phyloP scores from a whole-genome alignment of 2,888 invertebrate species.

The Tethea ocularis region DNA sequence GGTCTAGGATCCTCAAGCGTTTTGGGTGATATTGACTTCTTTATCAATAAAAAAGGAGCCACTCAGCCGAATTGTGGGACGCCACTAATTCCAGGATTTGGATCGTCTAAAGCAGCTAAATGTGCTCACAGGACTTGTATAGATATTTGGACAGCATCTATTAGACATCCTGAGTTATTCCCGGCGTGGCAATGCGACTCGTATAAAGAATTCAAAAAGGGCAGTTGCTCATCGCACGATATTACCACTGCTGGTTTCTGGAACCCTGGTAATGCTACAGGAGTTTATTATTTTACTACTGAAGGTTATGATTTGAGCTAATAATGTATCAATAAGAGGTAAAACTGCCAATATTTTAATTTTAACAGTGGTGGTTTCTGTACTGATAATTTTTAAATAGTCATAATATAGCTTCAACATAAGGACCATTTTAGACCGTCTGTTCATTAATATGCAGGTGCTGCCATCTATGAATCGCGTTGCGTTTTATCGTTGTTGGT shows the following conservation, averaged over 20 bases:
- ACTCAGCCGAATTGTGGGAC: slow-evolving; percentile 82
- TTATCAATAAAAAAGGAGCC: slow-evolving; percentile 83
- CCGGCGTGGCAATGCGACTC: slow-evolving; percentile 64
- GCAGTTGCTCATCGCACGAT: slow-evolving; percentile 52
- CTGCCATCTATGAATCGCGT: too few relatives aligned
- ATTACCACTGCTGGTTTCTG: slow-evolving; percentile 65
- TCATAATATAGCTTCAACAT: too few relatives aligned
- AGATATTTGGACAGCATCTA: slow-evolving; percentile 63
- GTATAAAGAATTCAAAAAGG: slow-evolving; percentile 58
- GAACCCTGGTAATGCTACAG: slow-evolving; percentile 69
- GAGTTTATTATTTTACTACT: slow-evolving; percentile 69
- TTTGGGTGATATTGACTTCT: slow-evolving; percentile 83
- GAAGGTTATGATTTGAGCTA: slow-evolving; percentile 46
- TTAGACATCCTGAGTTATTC: slow-evolving; percentile 58
- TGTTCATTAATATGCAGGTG: too few relatives aligned
- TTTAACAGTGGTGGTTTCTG: too few relatives aligned
- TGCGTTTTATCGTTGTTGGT: too few relatives aligned
- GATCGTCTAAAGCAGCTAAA: slow-evolving; percentile 66
- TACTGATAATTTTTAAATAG: too few relatives aligned
- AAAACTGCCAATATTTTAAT: neutral
- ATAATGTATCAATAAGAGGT: slow-evolving; percentile 2
- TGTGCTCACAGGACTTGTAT: slow-evolving; percentile 72
- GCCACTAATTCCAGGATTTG: slow-evolving; percentile 62
- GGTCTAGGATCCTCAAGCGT: slow-evolving; percentile 75
- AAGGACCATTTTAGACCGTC: too few relatives aligned